phyloP scores from a whole-genome alignment of 2,888 invertebrate species.

The Melipona beecheii region DNA sequence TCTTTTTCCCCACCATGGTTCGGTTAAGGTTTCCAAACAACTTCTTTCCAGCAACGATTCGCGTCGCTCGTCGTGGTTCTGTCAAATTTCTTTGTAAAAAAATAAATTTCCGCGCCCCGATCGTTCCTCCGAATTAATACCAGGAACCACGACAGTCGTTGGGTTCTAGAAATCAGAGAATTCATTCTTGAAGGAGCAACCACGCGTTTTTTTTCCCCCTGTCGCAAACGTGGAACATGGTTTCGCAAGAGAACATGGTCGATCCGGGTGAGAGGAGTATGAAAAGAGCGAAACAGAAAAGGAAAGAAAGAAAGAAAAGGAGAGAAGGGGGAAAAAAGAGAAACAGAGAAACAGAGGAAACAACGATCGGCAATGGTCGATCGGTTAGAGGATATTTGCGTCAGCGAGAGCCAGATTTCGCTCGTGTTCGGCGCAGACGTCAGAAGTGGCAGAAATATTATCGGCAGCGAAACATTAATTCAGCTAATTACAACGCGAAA shows the following conservation, averaged over 20 bases:
- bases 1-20: background rate
- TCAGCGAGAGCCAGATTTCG: constrained; percentile 21
- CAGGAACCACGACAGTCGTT: background rate
- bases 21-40: background rate
- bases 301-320: too few relatives aligned
- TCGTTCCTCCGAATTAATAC: background rate
- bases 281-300: background rate
- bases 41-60: background rate
- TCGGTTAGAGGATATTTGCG: constrained; percentile 29
- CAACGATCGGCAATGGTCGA: background rate
- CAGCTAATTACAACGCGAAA: constrained; percentile 49
- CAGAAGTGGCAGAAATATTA: constrained; percentile 42
- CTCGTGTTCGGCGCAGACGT: constrained; percentile 16
- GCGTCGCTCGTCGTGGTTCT: constrained; percentile 1
- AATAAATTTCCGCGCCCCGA: constrained; percentile 19
- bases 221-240: background rate
- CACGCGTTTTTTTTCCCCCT: background rate
- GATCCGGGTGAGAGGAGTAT: constrained; percentile 20
- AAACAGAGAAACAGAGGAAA: background rate
- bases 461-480: constrained; percentile 41
- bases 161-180: background rate
- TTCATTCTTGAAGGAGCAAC: constrained; percentile 1
- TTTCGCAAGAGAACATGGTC: constrained; percentile 9
- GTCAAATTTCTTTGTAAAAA: constrained; percentile 20
- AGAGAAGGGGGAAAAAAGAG: background rate